phyloP scores from a whole-genome alignment of 1,140 invertebrate species.

The Scylla paramamosain region DNA sequence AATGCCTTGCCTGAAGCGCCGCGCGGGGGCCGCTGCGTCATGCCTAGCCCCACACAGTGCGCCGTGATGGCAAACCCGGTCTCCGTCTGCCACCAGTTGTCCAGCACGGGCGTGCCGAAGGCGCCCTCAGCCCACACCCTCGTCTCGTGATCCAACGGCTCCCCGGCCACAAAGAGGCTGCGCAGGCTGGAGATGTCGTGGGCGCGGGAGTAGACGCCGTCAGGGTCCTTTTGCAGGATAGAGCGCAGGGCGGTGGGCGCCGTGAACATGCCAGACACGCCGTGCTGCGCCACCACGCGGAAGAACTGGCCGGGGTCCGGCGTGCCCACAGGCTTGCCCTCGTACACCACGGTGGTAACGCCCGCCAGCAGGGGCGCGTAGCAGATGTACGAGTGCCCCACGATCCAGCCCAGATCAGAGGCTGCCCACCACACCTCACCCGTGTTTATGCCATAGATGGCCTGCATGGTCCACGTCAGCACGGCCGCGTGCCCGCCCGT shows the following conservation, averaged over 20 bases:
- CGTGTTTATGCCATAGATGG: constrained; percentile 89
- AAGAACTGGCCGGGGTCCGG: constrained; percentile 95
- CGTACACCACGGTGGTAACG: constrained; percentile 93
- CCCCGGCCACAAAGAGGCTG: constrained; percentile 93
- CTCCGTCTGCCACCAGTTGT: constrained; percentile 99
- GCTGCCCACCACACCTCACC: constrained; percentile 94
- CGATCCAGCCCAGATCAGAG: constrained; percentile 94
- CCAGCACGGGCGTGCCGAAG: constrained; percentile 91
- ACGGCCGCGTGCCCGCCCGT: constrained; percentile 92
- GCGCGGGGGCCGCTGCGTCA: constrained; percentile 84
- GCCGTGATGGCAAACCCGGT: constrained; percentile 94
- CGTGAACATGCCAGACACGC: constrained; percentile 91
- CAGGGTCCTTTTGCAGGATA: constrained; percentile 87
- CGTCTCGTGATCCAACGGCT: constrained; percentile 95
- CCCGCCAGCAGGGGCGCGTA: constrained; percentile 93
- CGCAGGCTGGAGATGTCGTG: constrained; percentile 83
- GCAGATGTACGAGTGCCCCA: constrained; percentile 96
- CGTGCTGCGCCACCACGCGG: constrained; percentile 92
- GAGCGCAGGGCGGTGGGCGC: constrained; percentile 94
- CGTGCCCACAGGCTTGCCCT: constrained; percentile 96
- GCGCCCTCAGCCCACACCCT: constrained; percentile 90
- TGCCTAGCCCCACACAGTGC: constrained; percentile 88
- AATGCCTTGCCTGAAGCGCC: constrained; percentile 88
- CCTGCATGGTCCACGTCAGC: constrained; percentile 91
- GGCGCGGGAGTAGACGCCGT: constrained; percentile 40